Percentiles rank a stretch among this genome's conserved stretches.
These are phyloP conservation scores for Petrocephalus schoutedeni DNA, from an alignment of 2,797 vertebrate species.

Conservation along the genomic window DNA sequence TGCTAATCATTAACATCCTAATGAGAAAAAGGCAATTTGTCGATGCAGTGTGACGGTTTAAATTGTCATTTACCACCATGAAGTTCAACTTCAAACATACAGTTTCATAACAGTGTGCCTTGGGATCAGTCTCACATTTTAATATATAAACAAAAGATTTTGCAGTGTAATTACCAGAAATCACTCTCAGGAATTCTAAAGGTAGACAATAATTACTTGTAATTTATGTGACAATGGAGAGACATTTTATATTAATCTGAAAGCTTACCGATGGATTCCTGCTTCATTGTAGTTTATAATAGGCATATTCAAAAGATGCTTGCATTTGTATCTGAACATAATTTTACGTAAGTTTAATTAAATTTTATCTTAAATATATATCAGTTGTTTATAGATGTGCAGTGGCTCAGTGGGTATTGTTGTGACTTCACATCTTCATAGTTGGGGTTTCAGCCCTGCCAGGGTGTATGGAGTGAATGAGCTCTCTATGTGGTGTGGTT, in stretches of 20 bases:
- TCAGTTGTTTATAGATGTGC: neutral
- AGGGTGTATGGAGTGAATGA: neutral
- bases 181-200: neutral
- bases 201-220: slow-evolving; percentile 6
- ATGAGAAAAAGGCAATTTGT: slow-evolving; percentile 23
- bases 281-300: slow-evolving; percentile 42
- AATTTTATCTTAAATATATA: slow-evolving; percentile 23
- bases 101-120: neutral
- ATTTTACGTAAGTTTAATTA: slow-evolving; percentile 28
- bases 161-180: neutral
- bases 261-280: slow-evolving; percentile 42
- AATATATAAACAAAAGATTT: slow-evolving; percentile 6
- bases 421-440: neutral
- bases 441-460: too few relatives aligned
- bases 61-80: slow-evolving; percentile 17
- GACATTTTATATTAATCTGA: neutral
- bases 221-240: neutral
- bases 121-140: slow-evolving; percentile 3
- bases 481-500: neutral
- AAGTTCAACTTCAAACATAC: slow-evolving; percentile 22
- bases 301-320: slow-evolving; percentile 36
- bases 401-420: neutral
- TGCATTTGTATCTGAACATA: neutral
- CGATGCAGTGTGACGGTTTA: slow-evolving; percentile 19
- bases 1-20: slow-evolving; percentile 44